These are phyloP conservation scores for Haliclystus octoradiatus DNA, from an alignment of 30 jellyfish, hydroid and myxozoan species.

Conservation along the genomic window DNA sequence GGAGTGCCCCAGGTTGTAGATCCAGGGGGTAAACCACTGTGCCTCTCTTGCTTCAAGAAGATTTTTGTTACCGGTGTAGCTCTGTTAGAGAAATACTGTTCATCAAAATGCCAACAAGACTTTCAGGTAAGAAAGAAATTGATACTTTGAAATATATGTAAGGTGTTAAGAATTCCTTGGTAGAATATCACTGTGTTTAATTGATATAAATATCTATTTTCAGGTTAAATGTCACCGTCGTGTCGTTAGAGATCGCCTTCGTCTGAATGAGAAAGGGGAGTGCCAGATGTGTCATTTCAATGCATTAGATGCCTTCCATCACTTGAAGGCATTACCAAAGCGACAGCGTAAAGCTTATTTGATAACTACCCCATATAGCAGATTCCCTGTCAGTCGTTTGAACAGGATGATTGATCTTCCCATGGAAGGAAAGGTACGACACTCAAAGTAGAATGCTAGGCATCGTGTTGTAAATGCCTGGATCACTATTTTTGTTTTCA, in stretches of 20 bases:
- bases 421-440: conserved; percentile 50
- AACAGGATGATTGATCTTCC: conserved; percentile 49
- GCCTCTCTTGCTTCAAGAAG: conserved; percentile 33
- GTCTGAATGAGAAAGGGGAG: conserved; percentile 43
- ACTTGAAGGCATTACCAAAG: conserved; percentile 17
- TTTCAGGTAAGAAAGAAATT: conserved; percentile 21
- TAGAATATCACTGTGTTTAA: too few relatives aligned
- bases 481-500: too few relatives aligned
- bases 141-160: too few relatives aligned
- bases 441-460: too few relatives aligned
- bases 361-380: conserved; percentile 25
- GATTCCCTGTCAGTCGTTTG: conserved; percentile 21
- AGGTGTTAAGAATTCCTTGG: too few relatives aligned
- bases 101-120: conserved; percentile 46
- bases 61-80: background rate
- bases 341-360: conserved; percentile 33
- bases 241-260: conserved; percentile 39
- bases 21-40: conserved; percentile 41
- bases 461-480: too few relatives aligned
- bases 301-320: conserved; percentile 26
- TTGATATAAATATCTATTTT: too few relatives aligned
- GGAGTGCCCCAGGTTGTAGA: conserved; percentile 72
- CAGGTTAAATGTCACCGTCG: conserved; percentile 44
- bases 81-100: conserved; percentile 10
- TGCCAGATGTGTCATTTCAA: conserved; percentile 65